These are phyloP conservation scores for Hypsibius dujardini DNA, from an alignment of 1,140 invertebrate species.

Conservation along the genomic window DNA sequence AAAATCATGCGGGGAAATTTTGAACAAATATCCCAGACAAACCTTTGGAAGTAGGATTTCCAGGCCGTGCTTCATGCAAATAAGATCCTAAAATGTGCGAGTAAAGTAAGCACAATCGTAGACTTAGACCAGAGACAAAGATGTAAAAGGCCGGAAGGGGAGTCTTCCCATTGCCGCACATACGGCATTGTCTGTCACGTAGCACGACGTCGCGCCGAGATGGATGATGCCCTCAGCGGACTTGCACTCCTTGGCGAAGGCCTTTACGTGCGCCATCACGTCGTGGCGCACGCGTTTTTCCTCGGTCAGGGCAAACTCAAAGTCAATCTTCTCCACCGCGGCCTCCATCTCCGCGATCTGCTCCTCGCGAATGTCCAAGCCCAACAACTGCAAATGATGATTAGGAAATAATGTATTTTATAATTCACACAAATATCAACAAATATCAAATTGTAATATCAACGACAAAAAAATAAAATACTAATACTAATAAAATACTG, in stretches of 20 bases:
- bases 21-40: no score
- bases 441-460: no score
- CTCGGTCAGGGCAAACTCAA: slow-evolving; percentile 57
- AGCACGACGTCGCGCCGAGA: slow-evolving; percentile 90
- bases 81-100: slow-evolving; percentile 49
- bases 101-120: slow-evolving; percentile 10
- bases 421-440: no score
- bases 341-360: slow-evolving; percentile 72
- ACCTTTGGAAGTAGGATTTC: slow-evolving; percentile 62
- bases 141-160: no score
- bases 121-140: not conserved
- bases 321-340: slow-evolving; percentile 64
- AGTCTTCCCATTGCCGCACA: slow-evolving; percentile 17
- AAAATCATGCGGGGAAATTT: no score
- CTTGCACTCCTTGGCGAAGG: slow-evolving; percentile 69
- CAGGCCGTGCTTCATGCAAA: slow-evolving; percentile 66
- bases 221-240: slow-evolving; percentile 86
- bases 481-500: no score
- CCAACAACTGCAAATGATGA: slow-evolving; percentile 35
- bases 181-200: slow-evolving; percentile 88
- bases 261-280: slow-evolving; percentile 96
- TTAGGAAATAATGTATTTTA: no score
- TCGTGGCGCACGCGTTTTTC: slow-evolving; percentile 80
- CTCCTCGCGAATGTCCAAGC: slow-evolving; percentile 63
- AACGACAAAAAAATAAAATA: no score